phyloP scores from a whole-genome alignment of 2,113 vertebrate genomes.

The Spea bombifrons region DNA sequence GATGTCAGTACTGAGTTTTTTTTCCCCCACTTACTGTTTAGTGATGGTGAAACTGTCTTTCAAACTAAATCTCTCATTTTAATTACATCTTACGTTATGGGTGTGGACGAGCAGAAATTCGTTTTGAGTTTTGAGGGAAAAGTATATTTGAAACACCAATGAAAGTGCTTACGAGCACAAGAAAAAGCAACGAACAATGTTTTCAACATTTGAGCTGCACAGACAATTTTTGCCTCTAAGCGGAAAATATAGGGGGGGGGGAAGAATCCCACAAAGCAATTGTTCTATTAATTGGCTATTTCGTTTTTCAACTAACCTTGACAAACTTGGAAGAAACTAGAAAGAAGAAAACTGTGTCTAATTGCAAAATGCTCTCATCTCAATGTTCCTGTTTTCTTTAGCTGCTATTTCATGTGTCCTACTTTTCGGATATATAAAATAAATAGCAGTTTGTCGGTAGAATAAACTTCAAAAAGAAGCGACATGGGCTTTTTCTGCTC shows the following conservation, averaged over 20 bases:
- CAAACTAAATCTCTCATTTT: conserved; percentile 13
- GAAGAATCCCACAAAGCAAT: conserved; percentile 52
- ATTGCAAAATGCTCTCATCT: conserved; percentile 57
- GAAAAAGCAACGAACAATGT: conserved; percentile 20
- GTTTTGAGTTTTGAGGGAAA: neutral
- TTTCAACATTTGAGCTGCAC: conserved; percentile 14
- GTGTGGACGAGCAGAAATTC: neutral
- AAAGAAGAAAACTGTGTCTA: conserved; percentile 54
- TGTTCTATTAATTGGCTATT: conserved; percentile 59
- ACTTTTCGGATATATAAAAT: neutral
- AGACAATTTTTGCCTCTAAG: neutral
- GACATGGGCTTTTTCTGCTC: neutral
- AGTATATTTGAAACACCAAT: neutral
- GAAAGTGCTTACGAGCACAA: conserved; percentile 30
- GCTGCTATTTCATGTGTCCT: conserved; percentile 5
- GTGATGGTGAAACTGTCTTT: conserved; percentile 25
- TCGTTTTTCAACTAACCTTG: conserved; percentile 62
- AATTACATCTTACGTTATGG: neutral
- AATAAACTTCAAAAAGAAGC: neutral
- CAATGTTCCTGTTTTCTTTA: conserved; percentile 13
- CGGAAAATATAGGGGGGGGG: conserved; percentile 30
- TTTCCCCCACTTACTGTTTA: conserved; percentile 23
- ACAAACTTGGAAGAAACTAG: conserved; percentile 60
- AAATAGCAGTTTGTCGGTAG: neutral
- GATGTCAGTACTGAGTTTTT: conserved; percentile 34